Evolutionary conservation across 2,113 vertebrate genomes (phyloP), one percentile per base, ranked within the genome.

Genomic region (Perognathus longimembris): DNA sequence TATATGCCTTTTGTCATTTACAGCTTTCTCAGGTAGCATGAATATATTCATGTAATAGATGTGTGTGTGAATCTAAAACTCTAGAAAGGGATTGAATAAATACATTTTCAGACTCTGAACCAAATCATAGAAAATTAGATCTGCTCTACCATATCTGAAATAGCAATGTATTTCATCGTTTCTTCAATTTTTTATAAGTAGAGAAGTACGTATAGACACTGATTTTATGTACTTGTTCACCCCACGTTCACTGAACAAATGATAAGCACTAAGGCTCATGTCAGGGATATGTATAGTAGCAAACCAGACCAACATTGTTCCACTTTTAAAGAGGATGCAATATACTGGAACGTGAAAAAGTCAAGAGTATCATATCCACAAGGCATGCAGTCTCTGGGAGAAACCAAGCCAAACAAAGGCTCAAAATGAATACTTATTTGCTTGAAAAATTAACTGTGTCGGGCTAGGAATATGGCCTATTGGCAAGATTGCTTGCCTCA

Each of bases 41-140:
- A 96, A 96, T 96, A 89, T 85, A 94, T 95, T 86, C 73, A 77
- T 70, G 70, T 64, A 92, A 87, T 79, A 87, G 63, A 32, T 77
- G 7, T 67, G 18, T 20, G 0, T 90, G 63, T 83, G 89, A 92
- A 71, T 90, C 59, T 76, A 50, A 86, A 71, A 54, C 84, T 90
- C 34, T 34, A 80, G n/a, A 80, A 88, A 30, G 3, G 2, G 2
- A 28, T 18, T 74, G 40, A 81, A 91, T 77, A 95, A 87, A 88
- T 82, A 92, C 79, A 87, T 70, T 83, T 78, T 86, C 34, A 84
- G 76, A 76, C 88, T 88, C 61, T 82, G 90, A 93, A 63, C 17
- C 34, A 91, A 17, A 22, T 87, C 86, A 83, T 38, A 73, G 66
- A 93, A 92, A 86, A 70, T 93, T 82, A 94, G 69, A 66, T 73